Percentiles rank a stretch among this genome's conserved stretches.
Evolutionary conservation across 2,888 invertebrate species (phyloP).

Genomic region (Zygaena filipendulae): DNA sequence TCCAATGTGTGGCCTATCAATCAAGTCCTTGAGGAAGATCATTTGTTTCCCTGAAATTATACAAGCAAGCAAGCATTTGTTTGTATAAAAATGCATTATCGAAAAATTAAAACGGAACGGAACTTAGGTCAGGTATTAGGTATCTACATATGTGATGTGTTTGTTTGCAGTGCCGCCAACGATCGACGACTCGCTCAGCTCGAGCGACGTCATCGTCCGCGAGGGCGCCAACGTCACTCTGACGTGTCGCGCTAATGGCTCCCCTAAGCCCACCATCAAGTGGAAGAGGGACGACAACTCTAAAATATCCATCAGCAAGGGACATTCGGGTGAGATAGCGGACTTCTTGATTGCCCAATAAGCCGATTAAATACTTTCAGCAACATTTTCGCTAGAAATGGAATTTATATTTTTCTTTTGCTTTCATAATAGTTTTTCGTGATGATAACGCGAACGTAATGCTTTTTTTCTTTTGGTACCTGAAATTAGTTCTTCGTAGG

Average conservation of each 20-base stretch:
- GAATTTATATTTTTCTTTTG: too few relatives aligned
- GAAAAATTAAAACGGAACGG: too few relatives aligned
- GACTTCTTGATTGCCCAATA: slow-evolving; percentile 20
- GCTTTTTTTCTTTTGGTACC: slow-evolving; percentile 16
- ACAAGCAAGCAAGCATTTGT: too few relatives aligned
- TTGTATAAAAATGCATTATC: too few relatives aligned
- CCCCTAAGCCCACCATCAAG: slow-evolving; percentile 87
- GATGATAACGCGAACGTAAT: slow-evolving; percentile 12
- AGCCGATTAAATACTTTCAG: too few relatives aligned
- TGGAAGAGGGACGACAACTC: slow-evolving; percentile 93
- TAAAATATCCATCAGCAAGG: slow-evolving; percentile 88
- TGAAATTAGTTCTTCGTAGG: slow-evolving; percentile 18
- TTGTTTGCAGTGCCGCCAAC: slow-evolving; percentile 85
- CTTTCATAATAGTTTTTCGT: too few relatives aligned
- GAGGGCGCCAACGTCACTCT: slow-evolving; percentile 91
- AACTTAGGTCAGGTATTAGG: too few relatives aligned
- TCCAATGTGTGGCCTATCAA: too few relatives aligned
- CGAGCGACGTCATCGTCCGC: slow-evolving; percentile 90
- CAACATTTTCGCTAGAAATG: too few relatives aligned
- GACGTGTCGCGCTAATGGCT: slow-evolving; percentile 90
- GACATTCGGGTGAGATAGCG: slow-evolving; percentile 73
- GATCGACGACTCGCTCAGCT: slow-evolving; percentile 90
- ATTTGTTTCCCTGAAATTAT: too few relatives aligned
- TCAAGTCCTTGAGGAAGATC: too few relatives aligned
- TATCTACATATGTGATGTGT: too few relatives aligned